Conservation (phyloP, 2,797 vertebrate genomes). For the Zenarchopterus dispar region DNA sequence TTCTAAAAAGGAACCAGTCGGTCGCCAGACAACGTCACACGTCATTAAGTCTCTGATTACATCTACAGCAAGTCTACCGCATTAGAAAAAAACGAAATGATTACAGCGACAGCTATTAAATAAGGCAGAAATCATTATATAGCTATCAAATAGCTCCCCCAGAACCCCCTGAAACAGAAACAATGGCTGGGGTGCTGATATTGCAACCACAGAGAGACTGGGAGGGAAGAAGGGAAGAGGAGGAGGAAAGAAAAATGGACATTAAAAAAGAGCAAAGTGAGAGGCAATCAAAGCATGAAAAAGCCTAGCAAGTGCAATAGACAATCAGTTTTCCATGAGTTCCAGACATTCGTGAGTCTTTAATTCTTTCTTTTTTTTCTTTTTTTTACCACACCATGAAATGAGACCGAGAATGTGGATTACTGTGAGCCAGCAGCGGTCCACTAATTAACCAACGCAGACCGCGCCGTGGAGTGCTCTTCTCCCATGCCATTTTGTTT, state of each 20-base stretch:
- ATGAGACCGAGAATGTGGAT: slow-evolving; percentile 31
- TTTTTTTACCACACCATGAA: slow-evolving; percentile 31
- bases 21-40: slow-evolving; percentile 58
- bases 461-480: slow-evolving; percentile 32
- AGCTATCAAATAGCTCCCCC: slow-evolving; percentile 46
- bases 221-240: neutral
- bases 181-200: slow-evolving; percentile 46
- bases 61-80: slow-evolving; percentile 47
- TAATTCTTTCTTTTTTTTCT: slow-evolving; percentile 16
- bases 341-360: slow-evolving; percentile 50
- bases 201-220: neutral
- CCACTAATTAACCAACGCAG: slow-evolving; percentile 58
- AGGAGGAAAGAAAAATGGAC: neutral
- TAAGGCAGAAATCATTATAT: slow-evolving; percentile 59
- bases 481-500: slow-evolving; percentile 49
- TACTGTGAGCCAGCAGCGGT: slow-evolving; percentile 29
- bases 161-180: slow-evolving; percentile 22
- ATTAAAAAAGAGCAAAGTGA: slow-evolving; percentile 15
- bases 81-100: slow-evolving; percentile 46
- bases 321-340: slow-evolving; percentile 62
- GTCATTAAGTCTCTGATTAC: slow-evolving; percentile 70
- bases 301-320: slow-evolving; percentile 44
- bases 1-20: slow-evolving; percentile 65
- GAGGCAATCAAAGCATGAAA: slow-evolving; percentile 53
- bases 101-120: slow-evolving; percentile 61